phyloP scores from a whole-genome alignment of 1,140 invertebrate species.

The Nomia melanderi region DNA sequence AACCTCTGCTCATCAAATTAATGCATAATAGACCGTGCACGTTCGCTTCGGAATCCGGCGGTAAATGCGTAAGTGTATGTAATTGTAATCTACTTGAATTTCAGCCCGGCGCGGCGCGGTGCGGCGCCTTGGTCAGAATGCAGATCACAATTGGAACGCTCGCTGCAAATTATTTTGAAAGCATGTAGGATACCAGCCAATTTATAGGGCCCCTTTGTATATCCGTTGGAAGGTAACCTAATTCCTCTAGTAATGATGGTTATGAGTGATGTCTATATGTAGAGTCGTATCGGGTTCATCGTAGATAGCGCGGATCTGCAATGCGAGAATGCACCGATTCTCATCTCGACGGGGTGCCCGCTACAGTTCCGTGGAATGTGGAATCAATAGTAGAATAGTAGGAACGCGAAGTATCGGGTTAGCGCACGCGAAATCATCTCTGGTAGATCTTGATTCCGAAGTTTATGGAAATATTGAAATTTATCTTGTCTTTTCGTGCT shows the following conservation, averaged over 20 bases:
- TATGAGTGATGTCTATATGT: conserved; percentile 58
- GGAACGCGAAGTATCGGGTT: too few species aligned
- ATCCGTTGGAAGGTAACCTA: conserved; percentile 65
- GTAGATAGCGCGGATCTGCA: conserved; percentile 32
- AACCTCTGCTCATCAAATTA: background rate
- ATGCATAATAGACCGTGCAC: background rate
- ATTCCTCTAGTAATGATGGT: conserved; percentile 60
- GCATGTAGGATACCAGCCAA: conserved; percentile 54
- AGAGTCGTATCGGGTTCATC: conserved; percentile 54
- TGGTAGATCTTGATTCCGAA: too few species aligned
- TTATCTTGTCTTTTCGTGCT: too few species aligned
- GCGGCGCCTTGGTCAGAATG: background rate
- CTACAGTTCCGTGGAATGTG: conserved; percentile 13
- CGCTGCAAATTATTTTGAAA: conserved; percentile 46
- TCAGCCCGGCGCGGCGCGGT: too few species aligned
- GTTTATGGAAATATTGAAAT: too few species aligned
- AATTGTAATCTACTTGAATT: background rate
- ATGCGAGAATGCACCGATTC: conserved; percentile 43
- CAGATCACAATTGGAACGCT: conserved; percentile 22
- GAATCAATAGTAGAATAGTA: background rate
- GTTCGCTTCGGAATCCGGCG: background rate
- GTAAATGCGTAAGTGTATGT: background rate
- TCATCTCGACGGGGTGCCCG: conserved; percentile 3
- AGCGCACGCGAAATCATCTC: too few species aligned
- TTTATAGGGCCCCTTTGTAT: conserved; percentile 65